Evolutionary conservation across 2,797 vertebrate genomes (phyloP).

Genomic region (Phataginus tricuspis): DNA sequence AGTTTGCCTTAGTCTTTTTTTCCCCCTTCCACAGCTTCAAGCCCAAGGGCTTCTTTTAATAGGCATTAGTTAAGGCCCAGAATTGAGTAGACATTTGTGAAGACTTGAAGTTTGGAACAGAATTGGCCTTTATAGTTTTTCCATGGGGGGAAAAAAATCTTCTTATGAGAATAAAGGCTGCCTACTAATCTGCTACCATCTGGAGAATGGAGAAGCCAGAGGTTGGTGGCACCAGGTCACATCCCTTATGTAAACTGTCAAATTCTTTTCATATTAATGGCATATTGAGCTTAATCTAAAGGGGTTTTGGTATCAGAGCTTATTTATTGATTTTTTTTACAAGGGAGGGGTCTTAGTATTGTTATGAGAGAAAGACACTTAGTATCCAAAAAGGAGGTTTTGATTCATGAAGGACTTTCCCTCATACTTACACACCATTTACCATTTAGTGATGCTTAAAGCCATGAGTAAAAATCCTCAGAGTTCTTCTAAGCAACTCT

Average conservation of each 20-base stretch:
- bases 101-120: slow-evolving; percentile 88
- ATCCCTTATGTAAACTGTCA: slow-evolving; percentile 93
- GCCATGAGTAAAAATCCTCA: slow-evolving; percentile 51
- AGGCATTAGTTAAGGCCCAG: slow-evolving; percentile 87
- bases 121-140: slow-evolving; percentile 89
- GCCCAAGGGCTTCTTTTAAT: slow-evolving; percentile 86
- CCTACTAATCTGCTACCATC: slow-evolving; percentile 90
- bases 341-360: slow-evolving; percentile 27
- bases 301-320: slow-evolving; percentile 78
- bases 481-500: slow-evolving; percentile 67
- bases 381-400: slow-evolving; percentile 46
- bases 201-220: slow-evolving; percentile 91
- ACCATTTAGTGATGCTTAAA: slow-evolving; percentile 4
- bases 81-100: slow-evolving; percentile 90
- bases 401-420: slow-evolving; percentile 50
- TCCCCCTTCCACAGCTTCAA: slow-evolving; percentile 75
- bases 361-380: slow-evolving; percentile 55
- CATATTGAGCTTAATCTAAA: slow-evolving; percentile 87
- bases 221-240: slow-evolving; percentile 89
- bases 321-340: slow-evolving; percentile 78
- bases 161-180: slow-evolving; percentile 89
- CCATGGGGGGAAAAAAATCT: slow-evolving; percentile 87
- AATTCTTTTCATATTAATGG: slow-evolving; percentile 91
- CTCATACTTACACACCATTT: not conserved
- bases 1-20: slow-evolving; percentile 82